Base-by-base conservation (phyloP, 2,797 vertebrate genomes). In the Pseudotriccus pelzelni region DNA sequence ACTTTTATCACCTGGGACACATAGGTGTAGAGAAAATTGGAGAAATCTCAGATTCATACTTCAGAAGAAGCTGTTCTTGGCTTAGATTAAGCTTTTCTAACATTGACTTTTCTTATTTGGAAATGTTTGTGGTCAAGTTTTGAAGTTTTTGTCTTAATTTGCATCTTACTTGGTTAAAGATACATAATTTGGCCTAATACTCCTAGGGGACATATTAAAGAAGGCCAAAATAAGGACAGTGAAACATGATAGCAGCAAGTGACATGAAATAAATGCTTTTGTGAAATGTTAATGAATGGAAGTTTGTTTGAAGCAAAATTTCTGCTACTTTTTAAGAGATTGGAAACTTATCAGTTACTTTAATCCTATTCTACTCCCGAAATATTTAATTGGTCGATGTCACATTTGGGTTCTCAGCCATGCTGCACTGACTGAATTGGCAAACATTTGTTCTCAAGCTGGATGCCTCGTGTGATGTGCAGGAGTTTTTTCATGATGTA, bases 151-250 rank as follows among this genome's bases (percentile, higher is more conserved):
- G 1, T 27, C 13, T 25, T 36, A 46, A 14, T 14, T 84, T 86
- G 3, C 2, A 4, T 36, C 22, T 37, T 43, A 2, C 18, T 80
- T 68, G 10, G 3, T 39, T 67, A 27, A 62, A 25, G 41, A 41
- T 7, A 5, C 3, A 4, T 23, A 49, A 19, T 55, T 80, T 70
- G 66, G 34, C n/a, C 39, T 25, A 20, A 7, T 24, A 16, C 4
- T 50, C 7, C 3, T 12, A 8, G 4, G 3, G 6, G 2, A 32
- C 10, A 55, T 74, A 19, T 16, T 20, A 3, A 28, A 10, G 9
- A 62, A 36, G 0, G 1, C 18, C n/a, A 23, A 58, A 66, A 67
- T 15, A 7, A 72, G 74, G 39, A 27, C 28, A 3, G 2, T 41
- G 50, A 81, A 70, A 47, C 6, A 3, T 36, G 9, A 12, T 24